Evolutionary conservation across 2,113 vertebrate genomes (phyloP).

Genomic region (Tylochromis polylepis): DNA sequence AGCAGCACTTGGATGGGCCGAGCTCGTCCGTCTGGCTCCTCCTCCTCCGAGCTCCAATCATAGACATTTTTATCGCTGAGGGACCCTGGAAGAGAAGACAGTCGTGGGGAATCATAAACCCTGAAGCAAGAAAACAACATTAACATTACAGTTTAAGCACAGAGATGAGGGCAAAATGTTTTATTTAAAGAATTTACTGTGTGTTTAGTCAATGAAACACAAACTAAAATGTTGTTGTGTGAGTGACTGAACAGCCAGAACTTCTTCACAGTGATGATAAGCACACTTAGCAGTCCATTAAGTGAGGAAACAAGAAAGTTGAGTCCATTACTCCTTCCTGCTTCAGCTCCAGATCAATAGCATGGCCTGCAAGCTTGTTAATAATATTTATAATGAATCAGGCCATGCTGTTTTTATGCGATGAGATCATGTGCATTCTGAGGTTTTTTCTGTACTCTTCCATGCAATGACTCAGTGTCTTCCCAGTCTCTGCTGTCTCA

Average conservation of each 20-base stretch:
- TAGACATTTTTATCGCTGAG: conserved; percentile 85
- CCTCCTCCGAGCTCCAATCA: conserved; percentile 96
- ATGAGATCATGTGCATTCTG: conserved; percentile 9
- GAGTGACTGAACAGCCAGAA: background rate
- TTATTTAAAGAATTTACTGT: background rate
- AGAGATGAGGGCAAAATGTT: background rate
- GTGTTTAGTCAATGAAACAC: background rate
- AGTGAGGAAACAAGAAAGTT: background rate
- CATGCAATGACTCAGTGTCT: conserved; percentile 50
- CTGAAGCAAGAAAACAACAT: background rate
- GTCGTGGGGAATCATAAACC: background rate
- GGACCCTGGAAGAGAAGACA: conserved; percentile 56
- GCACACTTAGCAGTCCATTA: conserved; percentile 7
- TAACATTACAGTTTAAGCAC: background rate
- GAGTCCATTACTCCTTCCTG: conserved; percentile 20
- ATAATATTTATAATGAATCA: conserved; percentile 14
- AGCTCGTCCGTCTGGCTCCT: conserved; percentile 86
- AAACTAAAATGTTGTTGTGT: background rate
- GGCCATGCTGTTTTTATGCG: background rate
- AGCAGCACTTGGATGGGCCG: conserved; percentile 91
- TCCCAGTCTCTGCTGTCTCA: conserved; percentile 14
- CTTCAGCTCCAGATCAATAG: conserved; percentile 17
- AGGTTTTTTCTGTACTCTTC: conserved; percentile 4
- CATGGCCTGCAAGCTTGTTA: background rate
- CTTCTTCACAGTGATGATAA: background rate